Conservation (phyloP, 2,797 vertebrate species). For the Acipenser ruthenus region DNA sequence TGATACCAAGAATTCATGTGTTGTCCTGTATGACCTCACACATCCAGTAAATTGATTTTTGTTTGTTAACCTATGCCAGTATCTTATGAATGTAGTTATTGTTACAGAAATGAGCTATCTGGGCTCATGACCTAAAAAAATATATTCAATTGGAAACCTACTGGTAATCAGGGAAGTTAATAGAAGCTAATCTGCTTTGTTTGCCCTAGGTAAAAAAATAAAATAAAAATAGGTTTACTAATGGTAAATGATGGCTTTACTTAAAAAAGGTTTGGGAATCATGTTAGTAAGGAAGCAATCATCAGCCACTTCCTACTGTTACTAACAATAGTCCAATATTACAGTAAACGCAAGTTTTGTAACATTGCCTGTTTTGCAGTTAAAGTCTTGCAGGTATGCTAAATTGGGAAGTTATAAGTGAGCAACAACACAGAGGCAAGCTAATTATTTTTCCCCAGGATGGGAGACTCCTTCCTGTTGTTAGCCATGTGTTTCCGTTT, state of each 20-base stretch:
- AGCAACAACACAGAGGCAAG: slow-evolving; percentile 38
- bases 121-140: neutral
- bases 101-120: neutral
- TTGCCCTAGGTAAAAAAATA: neutral
- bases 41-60: neutral
- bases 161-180: neutral
- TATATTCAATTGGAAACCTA: neutral
- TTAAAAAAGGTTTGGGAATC: neutral
- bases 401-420: slow-evolving; percentile 40
- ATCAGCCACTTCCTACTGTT: neutral
- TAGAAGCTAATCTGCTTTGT: neutral
- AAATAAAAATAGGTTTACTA: too few species aligned
- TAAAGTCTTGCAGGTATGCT: neutral
- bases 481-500: slow-evolving; percentile 53
- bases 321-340: neutral
- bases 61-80: neutral
- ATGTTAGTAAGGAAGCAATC: neutral
- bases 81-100: neutral
- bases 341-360: neutral
- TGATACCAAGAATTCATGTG: neutral
- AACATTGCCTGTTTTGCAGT: neutral
- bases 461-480: slow-evolving; percentile 64
- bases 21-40: neutral
- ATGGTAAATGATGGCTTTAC: too few species aligned
- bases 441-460: slow-evolving; percentile 65